Conservation (phyloP, 2,797 vertebrate genomes). For the Rhynchonycteris naso region DNA sequence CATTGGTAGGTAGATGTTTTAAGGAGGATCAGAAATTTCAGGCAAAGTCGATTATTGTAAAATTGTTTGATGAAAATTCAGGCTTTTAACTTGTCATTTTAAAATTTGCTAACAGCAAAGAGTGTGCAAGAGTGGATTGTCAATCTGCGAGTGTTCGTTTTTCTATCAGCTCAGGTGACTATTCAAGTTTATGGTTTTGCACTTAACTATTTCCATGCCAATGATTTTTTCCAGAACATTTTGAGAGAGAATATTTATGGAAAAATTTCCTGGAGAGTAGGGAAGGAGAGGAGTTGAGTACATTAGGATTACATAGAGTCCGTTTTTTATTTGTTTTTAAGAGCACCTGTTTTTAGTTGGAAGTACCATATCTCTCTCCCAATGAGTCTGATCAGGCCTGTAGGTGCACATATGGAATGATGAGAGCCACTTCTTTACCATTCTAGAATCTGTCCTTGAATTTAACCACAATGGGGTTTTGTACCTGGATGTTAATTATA, state of each 20-base stretch:
- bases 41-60: constrained; percentile 41
- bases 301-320: neutral
- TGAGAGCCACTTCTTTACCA: neutral
- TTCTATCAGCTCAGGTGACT: neutral
- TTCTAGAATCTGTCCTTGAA: constrained; percentile 5
- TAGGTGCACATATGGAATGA: neutral
- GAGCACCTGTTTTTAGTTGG: neutral
- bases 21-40: constrained; percentile 41
- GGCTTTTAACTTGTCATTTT: constrained; percentile 53
- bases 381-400: neutral
- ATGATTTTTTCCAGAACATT: constrained; percentile 7
- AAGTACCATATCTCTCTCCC: neutral
- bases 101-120: neutral
- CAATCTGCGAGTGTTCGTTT: neutral
- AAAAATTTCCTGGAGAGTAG: neutral
- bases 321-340: constrained; percentile 39
- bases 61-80: constrained; percentile 44
- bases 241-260: constrained; percentile 25
- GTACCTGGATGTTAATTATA: neutral
- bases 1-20: constrained; percentile 33
- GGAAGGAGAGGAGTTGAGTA: neutral
- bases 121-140: neutral
- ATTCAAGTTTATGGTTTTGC: neutral
- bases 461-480: neutral
- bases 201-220: constrained; percentile 9